Base-by-base conservation (phyloP, 2,888 invertebrate genomes). In the Platycheirus rosarum region DNA sequence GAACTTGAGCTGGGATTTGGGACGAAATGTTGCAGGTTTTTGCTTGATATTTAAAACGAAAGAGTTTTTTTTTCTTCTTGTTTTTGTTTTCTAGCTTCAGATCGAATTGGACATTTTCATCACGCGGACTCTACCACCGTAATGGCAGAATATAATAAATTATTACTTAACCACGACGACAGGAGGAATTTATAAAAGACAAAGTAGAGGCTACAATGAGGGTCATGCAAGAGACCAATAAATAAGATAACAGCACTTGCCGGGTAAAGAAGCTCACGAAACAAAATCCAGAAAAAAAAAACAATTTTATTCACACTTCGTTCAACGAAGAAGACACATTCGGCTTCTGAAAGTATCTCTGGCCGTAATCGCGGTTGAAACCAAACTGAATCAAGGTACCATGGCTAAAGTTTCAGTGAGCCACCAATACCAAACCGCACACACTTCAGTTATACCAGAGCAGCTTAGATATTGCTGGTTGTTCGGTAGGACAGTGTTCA, bases 311-410 rank as follows among this genome's bases (percentile, higher is more conserved):
- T n/a, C 40, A 32, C 42, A 63, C 32, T 51, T 32, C 16, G 40
- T 9, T n/a, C 18, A 37, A 37, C 35, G 26, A 42, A 44, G 6
- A 57, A 23, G 0, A 46, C 53, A 46, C 20, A 26, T 42, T 68
- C 70, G 62, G 48, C 42, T 62, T 69, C 60, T 42, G 48, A 71
- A 66, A 62, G 62, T 71, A 71, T 82, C 63, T 80, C 80, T 76
- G 66, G 29, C 70, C 80, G 71, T 71, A 71, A 76, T 53, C 80
- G 76, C 80, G 76, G 75, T 76, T 82, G 80, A 48, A 82, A 48
- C 76, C 80, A 82, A 82, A 82, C 80, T 82, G 66, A 82, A 76
- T 69, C 76, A 76, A 76, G 65, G 62, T 76, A 71, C 46, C 65
- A 18, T 55, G 26, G 70, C 40, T 76, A 53, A 60, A 51, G 71